Evolutionary conservation across 1,140 invertebrate species (phyloP), one percentile per base, ranked within the genome.

Genomic region (Leptinotarsa undecemlineata): DNA sequence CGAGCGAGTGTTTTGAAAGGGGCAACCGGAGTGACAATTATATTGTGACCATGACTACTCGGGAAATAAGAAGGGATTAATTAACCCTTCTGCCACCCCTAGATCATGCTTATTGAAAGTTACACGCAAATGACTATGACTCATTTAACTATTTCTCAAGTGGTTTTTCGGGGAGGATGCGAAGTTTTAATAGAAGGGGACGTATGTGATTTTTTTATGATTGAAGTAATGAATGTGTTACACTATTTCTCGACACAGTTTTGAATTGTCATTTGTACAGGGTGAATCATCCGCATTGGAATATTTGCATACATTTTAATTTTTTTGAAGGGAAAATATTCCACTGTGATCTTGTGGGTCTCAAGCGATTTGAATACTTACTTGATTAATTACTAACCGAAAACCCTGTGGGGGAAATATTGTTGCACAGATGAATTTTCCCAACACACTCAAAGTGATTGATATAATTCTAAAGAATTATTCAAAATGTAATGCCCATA

Each of bases 111-210:
- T 82, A 82, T 82, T 82, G 80, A 81, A 82, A 81, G 78, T 81
- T 82, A 82, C 78, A 81, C 81, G 80, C 79, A 81, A 81, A 82
- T 80, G 78, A 81, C 78, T 81, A 76, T 81, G 81, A 82, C 76
- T 82, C 81, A 82, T 79, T 78, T 68, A 76, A 78, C 77, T 78
- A 78, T 78, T 76, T 78, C 77, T 78, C 77, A 76, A 78, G 77
- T 78, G 77, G 77, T 78, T 76, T 76, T 78, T 51, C 57, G 70
- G 73, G 51, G 51, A 72, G 67, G 60, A 51, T 5, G 8, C 33
- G 57, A 71, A 63, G 77, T 70, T 33, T 66, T 48, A 47, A 73
- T 76, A 26, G 23, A 19, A 26, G 23, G 23, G 23, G 66, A 14
- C 13, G 42, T 8, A 26, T 42, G 23, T 3, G 8, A 47, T 14